Evolutionary conservation across 2,113 vertebrate genomes (phyloP), one percentile per base, ranked within the genome.

Genomic region (Microcebus lehilahytsara): DNA sequence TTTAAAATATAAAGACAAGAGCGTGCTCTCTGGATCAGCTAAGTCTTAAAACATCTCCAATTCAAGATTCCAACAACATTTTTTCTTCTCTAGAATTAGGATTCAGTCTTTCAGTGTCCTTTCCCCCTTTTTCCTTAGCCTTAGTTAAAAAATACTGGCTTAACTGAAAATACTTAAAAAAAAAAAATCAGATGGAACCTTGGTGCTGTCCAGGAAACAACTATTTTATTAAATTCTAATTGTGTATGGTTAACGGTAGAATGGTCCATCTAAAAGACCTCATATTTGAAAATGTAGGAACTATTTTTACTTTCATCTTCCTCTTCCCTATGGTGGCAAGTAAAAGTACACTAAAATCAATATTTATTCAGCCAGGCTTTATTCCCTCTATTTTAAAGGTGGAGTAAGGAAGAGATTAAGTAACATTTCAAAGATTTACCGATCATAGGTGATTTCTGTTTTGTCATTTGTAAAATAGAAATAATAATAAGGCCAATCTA

Each of bases 211-310:
- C 42, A 92, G 40, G 58, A 34, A 74, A 89, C 49, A 72, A 64
- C 14, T 34, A 5, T 69, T 89, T 85, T 85, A 81, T 58, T 75
- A 86, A 81, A 86, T 27, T 58, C 10, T 23, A 67, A 42, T 42
- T 96, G 8, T 72, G 6, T n/a, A 13, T 90, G 19, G 58, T 84
- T 62, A 86, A 78, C 80, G 56, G 27, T 66, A 91, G 94, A 97
- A 69, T 62, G n/a, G 3, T 42, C 27, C 51, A 67, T 42, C 32
- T 19, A 37, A 66, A 71, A 71, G n/a, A 46, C 9, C 8, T 71
- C 34, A 5, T 49, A 53, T 67, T 89, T 93, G 56, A 75, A 91
- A 64, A 81, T 77, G 13, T 11, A 85, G 14, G 16, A 69, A 27
- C 12, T 49, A 32, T 42, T 56, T 86, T 78, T 66, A 30, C 62